phyloP scores from a whole-genome alignment of 2,113 vertebrate genomes.

The Gopherus evgoodei region DNA sequence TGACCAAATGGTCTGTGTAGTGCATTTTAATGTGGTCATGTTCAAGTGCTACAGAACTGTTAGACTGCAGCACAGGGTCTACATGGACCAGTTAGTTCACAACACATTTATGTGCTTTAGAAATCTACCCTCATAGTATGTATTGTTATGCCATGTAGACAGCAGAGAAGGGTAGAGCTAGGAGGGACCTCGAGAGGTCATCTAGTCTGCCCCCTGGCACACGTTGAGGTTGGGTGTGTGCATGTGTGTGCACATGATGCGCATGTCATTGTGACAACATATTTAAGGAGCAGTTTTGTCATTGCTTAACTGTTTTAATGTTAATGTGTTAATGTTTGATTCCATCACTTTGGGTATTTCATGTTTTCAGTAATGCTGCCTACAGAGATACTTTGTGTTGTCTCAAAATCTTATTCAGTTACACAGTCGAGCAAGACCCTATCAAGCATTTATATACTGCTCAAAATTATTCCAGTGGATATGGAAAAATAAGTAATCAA shows the following conservation, averaged over 20 bases:
- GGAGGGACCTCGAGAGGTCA: neutral
- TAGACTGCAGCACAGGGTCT: neutral
- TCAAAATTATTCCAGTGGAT: slow-evolving; percentile 8
- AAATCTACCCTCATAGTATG: neutral
- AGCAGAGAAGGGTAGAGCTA: neutral
- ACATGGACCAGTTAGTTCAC: neutral
- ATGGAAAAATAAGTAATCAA: slow-evolving; percentile 20
- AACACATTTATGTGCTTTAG: neutral
- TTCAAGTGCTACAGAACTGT: neutral
- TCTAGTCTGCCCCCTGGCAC: neutral
- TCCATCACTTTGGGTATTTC: neutral
- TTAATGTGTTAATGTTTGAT: slow-evolving; percentile 2
- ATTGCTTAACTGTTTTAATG: slow-evolving; percentile 20
- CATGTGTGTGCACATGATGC: neutral
- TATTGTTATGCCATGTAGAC: neutral
- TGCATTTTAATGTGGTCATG: neutral
- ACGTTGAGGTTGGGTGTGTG: neutral
- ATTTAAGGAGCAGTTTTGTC: slow-evolving; percentile 41
- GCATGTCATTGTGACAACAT: slow-evolving; percentile 47
- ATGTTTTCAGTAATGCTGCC: neutral
- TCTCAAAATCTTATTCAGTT: slow-evolving; percentile 42
- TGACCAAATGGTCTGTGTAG: neutral
- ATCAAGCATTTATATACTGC: neutral
- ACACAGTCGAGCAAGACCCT: slow-evolving; percentile 5
- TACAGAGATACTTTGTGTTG: slow-evolving; percentile 33